Conservation (phyloP, 2,888 invertebrate genomes). For the Machimus rusticus region DNA sequence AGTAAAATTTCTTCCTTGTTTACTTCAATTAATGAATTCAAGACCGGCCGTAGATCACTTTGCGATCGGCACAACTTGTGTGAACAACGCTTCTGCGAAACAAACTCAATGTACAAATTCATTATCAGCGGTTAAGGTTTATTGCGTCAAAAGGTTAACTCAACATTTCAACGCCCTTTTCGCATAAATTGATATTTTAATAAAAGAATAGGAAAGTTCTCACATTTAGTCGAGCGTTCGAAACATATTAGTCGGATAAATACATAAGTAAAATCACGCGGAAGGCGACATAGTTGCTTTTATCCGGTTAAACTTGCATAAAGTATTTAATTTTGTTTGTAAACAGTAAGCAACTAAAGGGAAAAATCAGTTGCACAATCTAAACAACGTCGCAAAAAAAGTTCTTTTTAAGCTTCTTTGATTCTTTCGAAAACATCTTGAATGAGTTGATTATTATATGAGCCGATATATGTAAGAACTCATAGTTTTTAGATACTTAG, state of each 20-base stretch:
- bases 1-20: conserved; percentile 23
- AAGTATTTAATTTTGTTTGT: background rate
- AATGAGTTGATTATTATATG: background rate
- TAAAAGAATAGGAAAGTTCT: background rate
- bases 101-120: background rate
- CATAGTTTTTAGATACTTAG: too few species aligned
- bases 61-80: background rate
- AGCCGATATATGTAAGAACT: too few species aligned
- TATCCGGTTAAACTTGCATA: background rate
- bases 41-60: background rate
- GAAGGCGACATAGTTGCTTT: background rate
- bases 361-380: background rate
- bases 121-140: background rate
- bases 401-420: background rate
- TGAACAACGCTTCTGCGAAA: background rate
- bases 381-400: background rate
- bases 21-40: conserved; percentile 22
- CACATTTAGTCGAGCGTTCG: background rate
- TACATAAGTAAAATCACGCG: background rate
- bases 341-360: background rate
- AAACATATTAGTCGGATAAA: background rate
- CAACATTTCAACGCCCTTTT: background rate
- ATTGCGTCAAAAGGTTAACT: background rate
- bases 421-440: background rate
- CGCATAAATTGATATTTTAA: background rate